Percentiles rank a stretch among this genome's conserved stretches.
phyloP scores from a whole-genome alignment of 2,888 invertebrate species.

The Dimorphilus gyrociliatus region DNA sequence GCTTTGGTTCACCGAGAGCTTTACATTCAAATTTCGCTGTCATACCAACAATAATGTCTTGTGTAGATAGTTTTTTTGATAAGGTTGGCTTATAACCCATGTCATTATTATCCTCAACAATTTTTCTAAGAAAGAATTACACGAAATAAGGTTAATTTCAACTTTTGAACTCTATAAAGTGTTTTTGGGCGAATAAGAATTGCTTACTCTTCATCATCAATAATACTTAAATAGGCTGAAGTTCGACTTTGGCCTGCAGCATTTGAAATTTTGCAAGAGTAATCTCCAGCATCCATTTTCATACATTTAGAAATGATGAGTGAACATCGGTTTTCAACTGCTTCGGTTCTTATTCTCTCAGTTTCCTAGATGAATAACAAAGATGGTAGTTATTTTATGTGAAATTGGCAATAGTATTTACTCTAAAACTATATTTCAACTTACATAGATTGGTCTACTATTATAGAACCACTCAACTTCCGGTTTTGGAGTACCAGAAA shows the following conservation, averaged over 20 bases:
- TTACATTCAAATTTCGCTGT: conserved; percentile 38
- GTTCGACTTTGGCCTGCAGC: conserved; percentile 10
- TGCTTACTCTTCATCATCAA: no score
- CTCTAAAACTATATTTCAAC: no score
- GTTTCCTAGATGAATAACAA: conserved; percentile 7
- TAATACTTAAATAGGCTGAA: conserved; percentile 8
- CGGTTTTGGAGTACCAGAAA: conserved; percentile 15
- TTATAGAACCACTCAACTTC: conserved; percentile 23
- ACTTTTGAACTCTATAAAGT: no score
- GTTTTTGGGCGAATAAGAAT: no score
- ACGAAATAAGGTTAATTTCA: no score
- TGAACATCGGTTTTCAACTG: conserved; percentile 3
- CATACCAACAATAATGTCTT: conserved; percentile 8
- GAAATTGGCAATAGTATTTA: background rate
- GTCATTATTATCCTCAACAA: no score
- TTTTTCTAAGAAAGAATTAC: no score
- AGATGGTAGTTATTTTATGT: background rate
- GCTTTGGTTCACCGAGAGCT: conserved; percentile 71
- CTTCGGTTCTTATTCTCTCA: conserved; percentile 7
- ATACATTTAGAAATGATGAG: conserved; percentile 6
- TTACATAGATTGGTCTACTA: conserved; percentile 4
- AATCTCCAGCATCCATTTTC: conserved; percentile 17
- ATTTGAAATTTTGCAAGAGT: conserved; percentile 15
- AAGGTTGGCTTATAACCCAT: no score
- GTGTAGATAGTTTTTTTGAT: no score